Evolutionary conservation across 2,888 invertebrate genomes (phyloP).

Genomic region (Tholera decimalis): DNA sequence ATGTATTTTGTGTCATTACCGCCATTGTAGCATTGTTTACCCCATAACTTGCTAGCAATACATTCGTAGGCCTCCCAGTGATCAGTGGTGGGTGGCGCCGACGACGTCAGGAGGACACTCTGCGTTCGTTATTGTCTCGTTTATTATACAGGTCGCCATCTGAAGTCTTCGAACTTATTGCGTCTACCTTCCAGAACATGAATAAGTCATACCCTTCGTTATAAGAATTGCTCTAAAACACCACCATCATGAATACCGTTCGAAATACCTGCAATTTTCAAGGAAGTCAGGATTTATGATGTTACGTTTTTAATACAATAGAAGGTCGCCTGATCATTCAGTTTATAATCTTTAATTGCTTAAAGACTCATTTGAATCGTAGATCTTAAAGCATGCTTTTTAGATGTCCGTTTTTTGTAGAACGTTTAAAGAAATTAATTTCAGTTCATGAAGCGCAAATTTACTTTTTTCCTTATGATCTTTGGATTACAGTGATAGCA

Average conservation of each 20-base stretch:
- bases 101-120: slow-evolving; percentile 52
- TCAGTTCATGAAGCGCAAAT: no score
- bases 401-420: neutral
- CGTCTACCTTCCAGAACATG: slow-evolving; percentile 84
- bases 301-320: slow-evolving; percentile 10
- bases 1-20: neutral
- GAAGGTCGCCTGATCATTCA: neutral
- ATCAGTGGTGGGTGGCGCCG: slow-evolving; percentile 15
- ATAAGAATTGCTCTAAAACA: slow-evolving; percentile 86
- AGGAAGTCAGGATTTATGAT: slow-evolving; percentile 28
- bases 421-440: no score
- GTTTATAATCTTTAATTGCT: neutral
- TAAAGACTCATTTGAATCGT: neutral
- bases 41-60: slow-evolving; percentile 3
- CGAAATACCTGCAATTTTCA: slow-evolving; percentile 30
- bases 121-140: slow-evolving; percentile 83
- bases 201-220: slow-evolving; percentile 90
- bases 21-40: slow-evolving; percentile 3
- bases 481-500: no score
- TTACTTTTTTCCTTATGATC: no score
- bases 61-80: slow-evolving; percentile 12
- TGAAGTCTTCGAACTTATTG: slow-evolving; percentile 84
- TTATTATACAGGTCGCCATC: slow-evolving; percentile 82
- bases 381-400: neutral
- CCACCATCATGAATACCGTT: slow-evolving; percentile 68